These are phyloP conservation scores for Perca flavescens DNA, from an alignment of 2,113 vertebrate species.

Conservation along the genomic window DNA sequence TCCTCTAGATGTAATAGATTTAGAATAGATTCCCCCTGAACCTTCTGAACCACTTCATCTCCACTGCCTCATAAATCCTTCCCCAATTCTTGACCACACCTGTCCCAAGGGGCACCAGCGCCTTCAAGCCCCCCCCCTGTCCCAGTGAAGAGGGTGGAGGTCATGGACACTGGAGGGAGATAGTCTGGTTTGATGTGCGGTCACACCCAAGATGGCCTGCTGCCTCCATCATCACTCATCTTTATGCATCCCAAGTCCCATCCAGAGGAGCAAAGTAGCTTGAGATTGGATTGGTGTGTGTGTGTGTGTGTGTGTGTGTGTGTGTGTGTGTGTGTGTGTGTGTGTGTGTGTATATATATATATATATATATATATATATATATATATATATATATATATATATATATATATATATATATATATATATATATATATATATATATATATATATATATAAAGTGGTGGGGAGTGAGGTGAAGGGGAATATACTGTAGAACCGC, in stretches of 20 bases:
- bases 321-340: conserved; percentile 46
- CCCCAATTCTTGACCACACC: conserved; percentile 20
- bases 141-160: conserved; percentile 43
- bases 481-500: conserved; percentile 29
- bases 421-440: too few species aligned
- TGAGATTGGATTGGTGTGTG: conserved; percentile 62
- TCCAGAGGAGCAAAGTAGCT: conserved; percentile 50
- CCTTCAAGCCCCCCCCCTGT: conserved; percentile 30
- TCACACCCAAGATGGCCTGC: conserved; percentile 52
- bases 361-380: too few species aligned
- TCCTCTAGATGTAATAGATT: conserved; percentile 47
- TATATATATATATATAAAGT: neutral
- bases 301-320: conserved; percentile 36
- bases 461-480: conserved; percentile 27
- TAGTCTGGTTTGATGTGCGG: conserved; percentile 70
- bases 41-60: conserved; percentile 25
- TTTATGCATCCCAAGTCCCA: conserved; percentile 67
- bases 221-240: conserved; percentile 71
- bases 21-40: conserved; percentile 48
- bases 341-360: conserved; percentile 19
- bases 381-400: too few species aligned
- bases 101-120: conserved; percentile 12
- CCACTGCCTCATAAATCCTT: conserved; percentile 61
- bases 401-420: too few species aligned
- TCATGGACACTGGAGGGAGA: conserved; percentile 64